A percentile compares a stretch with the other conserved stretches of the same genome.
These are phyloP conservation scores for Chaetodon trifascialis DNA, from an alignment of 2,113 vertebrate species.

Conservation along the genomic window DNA sequence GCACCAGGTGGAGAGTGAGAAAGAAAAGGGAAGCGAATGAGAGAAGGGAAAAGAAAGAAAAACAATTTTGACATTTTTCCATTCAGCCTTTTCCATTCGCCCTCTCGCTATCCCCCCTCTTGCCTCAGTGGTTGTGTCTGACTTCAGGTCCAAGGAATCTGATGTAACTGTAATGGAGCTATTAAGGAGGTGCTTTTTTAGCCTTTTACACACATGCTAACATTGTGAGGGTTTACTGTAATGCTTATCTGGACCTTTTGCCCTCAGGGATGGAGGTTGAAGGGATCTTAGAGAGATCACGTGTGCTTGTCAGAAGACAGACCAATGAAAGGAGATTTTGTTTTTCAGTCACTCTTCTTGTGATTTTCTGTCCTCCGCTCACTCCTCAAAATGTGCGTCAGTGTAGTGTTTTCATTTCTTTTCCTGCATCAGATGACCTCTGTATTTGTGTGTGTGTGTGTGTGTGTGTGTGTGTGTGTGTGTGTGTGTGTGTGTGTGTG, in stretches of 20 bases:
- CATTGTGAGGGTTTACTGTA: constrained; percentile 32
- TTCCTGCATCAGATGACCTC: constrained; percentile 2
- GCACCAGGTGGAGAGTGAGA: background rate
- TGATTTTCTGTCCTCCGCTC: constrained; percentile 5
- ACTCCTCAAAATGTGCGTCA: constrained; percentile 6
- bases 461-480: background rate
- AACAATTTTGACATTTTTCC: constrained; percentile 71
- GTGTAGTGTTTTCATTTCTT: background rate
- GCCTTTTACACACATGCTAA: constrained; percentile 29
- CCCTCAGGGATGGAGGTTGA: background rate
- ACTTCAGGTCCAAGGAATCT: constrained; percentile 75
- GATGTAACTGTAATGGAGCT: constrained; percentile 67
- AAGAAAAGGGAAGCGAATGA: background rate
- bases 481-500: constrained; percentile 17
- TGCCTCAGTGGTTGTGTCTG: constrained; percentile 61
- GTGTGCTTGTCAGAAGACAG: background rate
- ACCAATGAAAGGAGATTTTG: background rate
- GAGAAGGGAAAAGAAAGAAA: constrained; percentile 46
- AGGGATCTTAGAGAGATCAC: background rate
- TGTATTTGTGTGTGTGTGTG: background rate
- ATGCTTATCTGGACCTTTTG: constrained; percentile 28
- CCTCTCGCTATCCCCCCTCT: constrained; percentile 48
- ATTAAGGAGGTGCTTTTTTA: constrained; percentile 55
- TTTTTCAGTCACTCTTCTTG: background rate
- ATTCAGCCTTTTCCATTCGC: constrained; percentile 74